phyloP scores from a whole-genome alignment of 2,888 invertebrate species.

The Neuroscelio doddi region DNA sequence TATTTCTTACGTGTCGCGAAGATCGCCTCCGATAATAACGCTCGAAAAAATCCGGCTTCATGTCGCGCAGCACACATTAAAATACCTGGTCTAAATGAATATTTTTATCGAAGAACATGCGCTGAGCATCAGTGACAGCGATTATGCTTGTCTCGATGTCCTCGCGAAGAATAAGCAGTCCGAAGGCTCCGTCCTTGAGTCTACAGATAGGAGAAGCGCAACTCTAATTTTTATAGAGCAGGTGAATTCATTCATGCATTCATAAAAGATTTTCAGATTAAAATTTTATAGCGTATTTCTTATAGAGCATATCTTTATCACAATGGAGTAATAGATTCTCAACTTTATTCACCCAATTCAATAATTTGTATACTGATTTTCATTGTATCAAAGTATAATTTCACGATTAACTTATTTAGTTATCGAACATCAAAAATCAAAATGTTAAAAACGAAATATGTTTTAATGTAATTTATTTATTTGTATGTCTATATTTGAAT shows the following conservation, averaged over 20 bases:
- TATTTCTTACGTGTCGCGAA: not conserved
- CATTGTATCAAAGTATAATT: too few relatives aligned
- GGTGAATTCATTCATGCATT: slow-evolving; percentile 32
- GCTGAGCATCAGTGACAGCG: slow-evolving; percentile 7
- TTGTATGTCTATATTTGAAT: too few relatives aligned
- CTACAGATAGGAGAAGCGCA: slow-evolving; percentile 18
- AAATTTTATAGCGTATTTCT: too few relatives aligned
- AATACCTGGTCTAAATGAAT: slow-evolving; percentile 21
- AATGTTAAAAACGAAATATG: too few relatives aligned
- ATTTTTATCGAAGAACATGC: slow-evolving; percentile 18
- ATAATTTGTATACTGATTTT: too few relatives aligned
- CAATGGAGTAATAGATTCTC: too few relatives aligned
- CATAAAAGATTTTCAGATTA: too few relatives aligned
- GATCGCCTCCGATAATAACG: not conserved
- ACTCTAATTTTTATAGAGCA: slow-evolving; percentile 10
- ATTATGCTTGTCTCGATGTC: slow-evolving; percentile 19
- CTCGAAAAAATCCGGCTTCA: not conserved
- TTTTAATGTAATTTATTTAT: too few relatives aligned
- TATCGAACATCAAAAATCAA: too few relatives aligned
- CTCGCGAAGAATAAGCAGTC: slow-evolving; percentile 19
- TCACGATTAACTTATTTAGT: too few relatives aligned
- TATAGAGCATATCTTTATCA: too few relatives aligned
- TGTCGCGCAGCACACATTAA: not conserved
- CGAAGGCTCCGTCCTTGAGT: slow-evolving; percentile 30
- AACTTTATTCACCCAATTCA: too few relatives aligned